Conservation (phyloP, 2,113 vertebrate species). For the Podarcis raffonei region DNA sequence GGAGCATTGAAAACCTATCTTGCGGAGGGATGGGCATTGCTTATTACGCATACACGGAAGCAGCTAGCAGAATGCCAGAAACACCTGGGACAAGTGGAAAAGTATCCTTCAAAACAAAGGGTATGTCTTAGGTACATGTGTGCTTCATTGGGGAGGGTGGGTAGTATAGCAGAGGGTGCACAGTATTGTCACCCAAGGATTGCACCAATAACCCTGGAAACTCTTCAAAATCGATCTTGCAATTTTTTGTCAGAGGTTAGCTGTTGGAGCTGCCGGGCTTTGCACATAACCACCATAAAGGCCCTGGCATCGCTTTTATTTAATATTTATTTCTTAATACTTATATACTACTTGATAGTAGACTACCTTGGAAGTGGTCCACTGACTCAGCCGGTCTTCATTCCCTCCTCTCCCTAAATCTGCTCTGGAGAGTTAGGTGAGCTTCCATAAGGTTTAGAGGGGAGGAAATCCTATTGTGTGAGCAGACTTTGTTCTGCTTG, state of each 20-base stretch:
- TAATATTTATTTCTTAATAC: no score
- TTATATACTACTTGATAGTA: no score
- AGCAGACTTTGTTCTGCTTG: no score
- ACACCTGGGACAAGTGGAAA: constrained; percentile 85
- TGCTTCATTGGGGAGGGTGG: background rate
- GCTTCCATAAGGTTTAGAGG: no score
- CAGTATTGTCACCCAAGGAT: background rate
- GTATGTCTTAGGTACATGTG: rapidly evolving
- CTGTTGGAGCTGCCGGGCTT: background rate
- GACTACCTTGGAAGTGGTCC: background rate
- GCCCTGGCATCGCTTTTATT: background rate
- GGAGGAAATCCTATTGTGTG: no score
- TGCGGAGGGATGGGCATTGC: constrained; percentile 91
- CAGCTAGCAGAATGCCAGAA: constrained; percentile 95
- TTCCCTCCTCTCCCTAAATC: no score
- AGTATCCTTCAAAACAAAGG: constrained; percentile 86
- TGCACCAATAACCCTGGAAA: background rate
- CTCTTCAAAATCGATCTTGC: background rate
- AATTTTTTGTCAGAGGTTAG: background rate
- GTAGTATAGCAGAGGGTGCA: background rate
- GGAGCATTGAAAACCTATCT: constrained; percentile 92
- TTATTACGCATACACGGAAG: constrained; percentile 91
- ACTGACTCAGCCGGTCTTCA: background rate
- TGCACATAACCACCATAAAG: background rate
- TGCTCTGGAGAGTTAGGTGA: no score